phyloP scores from a whole-genome alignment of 1,140 invertebrate genomes.

The Physella acuta region DNA sequence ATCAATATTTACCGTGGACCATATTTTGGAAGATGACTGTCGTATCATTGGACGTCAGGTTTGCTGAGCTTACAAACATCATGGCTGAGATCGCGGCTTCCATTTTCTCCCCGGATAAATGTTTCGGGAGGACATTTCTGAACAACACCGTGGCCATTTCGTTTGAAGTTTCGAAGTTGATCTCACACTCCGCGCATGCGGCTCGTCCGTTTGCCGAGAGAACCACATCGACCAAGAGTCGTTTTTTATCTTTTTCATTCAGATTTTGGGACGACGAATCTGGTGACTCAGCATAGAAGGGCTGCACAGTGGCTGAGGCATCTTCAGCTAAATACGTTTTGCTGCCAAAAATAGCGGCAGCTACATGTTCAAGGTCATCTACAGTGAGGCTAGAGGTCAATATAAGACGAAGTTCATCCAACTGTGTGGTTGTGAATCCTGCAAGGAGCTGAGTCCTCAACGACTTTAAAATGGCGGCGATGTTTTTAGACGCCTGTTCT shows the following conservation, averaged over 20 bases:
- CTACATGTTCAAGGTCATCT: not conserved
- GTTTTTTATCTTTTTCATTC: not conserved
- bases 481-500: not conserved
- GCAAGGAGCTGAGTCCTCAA: not conserved
- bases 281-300: constrained; percentile 3
- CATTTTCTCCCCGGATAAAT: not conserved
- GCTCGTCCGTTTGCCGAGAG: not conserved
- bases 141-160: not conserved
- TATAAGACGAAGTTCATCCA: not conserved
- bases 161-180: not conserved
- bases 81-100: not conserved
- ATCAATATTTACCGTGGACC: constrained; percentile 1
- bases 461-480: not conserved
- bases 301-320: not conserved
- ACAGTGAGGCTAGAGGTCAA: not conserved
- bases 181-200: not conserved
- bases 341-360: not conserved
- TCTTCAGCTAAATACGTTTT: not conserved
- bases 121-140: not conserved
- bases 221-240: not conserved
- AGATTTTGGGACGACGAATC: not conserved
- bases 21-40: not conserved
- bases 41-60: not conserved
- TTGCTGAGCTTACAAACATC: not conserved
- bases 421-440: not conserved